Evolutionary conservation across 2,888 invertebrate species (phyloP).

Genomic region (Pyrrhosoma nymphula): DNA sequence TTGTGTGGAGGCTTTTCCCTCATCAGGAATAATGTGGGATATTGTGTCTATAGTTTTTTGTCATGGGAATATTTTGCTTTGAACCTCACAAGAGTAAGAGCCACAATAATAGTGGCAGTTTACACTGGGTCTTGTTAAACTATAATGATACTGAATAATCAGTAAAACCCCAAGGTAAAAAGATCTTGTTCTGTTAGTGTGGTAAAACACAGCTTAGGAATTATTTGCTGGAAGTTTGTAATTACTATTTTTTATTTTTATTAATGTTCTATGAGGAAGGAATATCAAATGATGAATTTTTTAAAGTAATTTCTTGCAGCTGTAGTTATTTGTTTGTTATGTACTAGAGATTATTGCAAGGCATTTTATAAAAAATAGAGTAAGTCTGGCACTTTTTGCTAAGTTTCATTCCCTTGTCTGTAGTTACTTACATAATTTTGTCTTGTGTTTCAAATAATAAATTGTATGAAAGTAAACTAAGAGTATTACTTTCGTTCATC

Average conservation of each 20-base stretch:
- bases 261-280: neutral
- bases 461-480: neutral
- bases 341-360: neutral
- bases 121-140: neutral
- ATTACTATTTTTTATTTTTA: neutral
- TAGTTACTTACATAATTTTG: neutral
- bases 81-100: neutral
- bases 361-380: neutral
- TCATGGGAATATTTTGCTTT: neutral
- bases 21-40: neutral
- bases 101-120: neutral
- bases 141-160: neutral
- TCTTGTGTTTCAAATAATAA: neutral
- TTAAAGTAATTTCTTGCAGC: slow-evolving; percentile 6
- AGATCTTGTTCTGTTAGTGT: neutral
- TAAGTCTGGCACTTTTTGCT: neutral
- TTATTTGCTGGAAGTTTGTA: neutral
- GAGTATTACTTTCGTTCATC: neutral
- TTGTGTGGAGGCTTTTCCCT: neutral
- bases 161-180: neutral
- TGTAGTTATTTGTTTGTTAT: neutral
- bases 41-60: neutral
- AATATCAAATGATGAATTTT: neutral
- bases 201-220: neutral
- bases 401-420: neutral